Conservation (phyloP, 2,888 invertebrate genomes). For the Campaea margaritaria region DNA sequence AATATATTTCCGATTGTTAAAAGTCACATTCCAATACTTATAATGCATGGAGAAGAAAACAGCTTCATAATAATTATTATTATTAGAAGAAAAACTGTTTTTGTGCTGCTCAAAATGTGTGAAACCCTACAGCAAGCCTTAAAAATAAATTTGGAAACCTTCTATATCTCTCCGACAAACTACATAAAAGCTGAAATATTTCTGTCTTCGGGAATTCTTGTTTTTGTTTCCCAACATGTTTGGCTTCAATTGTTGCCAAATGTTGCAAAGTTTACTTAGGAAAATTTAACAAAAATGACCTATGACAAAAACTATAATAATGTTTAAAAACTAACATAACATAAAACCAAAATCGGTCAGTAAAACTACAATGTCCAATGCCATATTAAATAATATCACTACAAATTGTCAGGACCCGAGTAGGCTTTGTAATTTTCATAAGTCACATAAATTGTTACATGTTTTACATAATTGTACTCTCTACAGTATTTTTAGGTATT, state of each 20-base stretch:
- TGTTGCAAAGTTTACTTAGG: not conserved
- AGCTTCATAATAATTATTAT: too few relatives aligned
- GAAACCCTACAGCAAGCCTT: too few relatives aligned
- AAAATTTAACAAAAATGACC: too few relatives aligned
- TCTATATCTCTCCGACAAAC: too few relatives aligned
- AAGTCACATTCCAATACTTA: too few relatives aligned
- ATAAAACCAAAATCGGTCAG: not conserved
- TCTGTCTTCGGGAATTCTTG: too few relatives aligned
- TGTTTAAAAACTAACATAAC: not conserved
- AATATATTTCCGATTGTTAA: too few relatives aligned
- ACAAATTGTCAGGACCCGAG: conserved; percentile 18
- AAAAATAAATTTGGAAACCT: too few relatives aligned
- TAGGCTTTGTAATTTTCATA: conserved; percentile 26
- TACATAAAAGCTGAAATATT: too few relatives aligned
- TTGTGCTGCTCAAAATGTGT: too few relatives aligned
- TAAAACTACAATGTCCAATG: conserved; percentile 4
- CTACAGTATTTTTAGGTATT: conserved; percentile 16
- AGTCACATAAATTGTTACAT: conserved; percentile 33
- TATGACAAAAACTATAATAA: not conserved
- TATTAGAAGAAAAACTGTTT: too few relatives aligned
- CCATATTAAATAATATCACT: not conserved
- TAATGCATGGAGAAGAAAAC: too few relatives aligned
- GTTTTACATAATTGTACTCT: conserved; percentile 23
- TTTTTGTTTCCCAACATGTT: not conserved
- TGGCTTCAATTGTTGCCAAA: conserved; percentile 6